phyloP scores from a whole-genome alignment of 2,888 invertebrate species.

The Pimpla rufipes region DNA sequence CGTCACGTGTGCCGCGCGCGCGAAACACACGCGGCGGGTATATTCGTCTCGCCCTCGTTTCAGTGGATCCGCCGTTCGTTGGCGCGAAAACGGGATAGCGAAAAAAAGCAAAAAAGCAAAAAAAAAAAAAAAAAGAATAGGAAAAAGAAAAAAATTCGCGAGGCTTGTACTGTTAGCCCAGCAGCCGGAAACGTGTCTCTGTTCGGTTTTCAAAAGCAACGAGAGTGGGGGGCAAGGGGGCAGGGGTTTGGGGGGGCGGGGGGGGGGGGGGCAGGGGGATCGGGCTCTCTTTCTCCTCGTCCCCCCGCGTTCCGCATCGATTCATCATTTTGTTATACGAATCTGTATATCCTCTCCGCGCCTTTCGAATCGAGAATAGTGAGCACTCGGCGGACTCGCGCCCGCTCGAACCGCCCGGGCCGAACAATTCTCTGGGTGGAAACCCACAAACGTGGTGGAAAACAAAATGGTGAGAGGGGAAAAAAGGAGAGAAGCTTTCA shows the following conservation, averaged over 20 bases:
- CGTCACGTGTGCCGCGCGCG: slow-evolving; percentile 36
- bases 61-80: slow-evolving; percentile 59
- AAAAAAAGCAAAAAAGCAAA: background rate
- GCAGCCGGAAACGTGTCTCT: slow-evolving; percentile 62
- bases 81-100: slow-evolving; percentile 36
- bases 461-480: slow-evolving; percentile 19
- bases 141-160: slow-evolving; percentile 47
- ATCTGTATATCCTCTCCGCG: slow-evolving; percentile 54
- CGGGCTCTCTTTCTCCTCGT: slow-evolving; percentile 16
- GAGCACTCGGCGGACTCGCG: slow-evolving; percentile 17
- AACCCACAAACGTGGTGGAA: slow-evolving; percentile 11
- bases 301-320: slow-evolving; percentile 54
- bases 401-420: background rate
- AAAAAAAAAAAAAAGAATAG: slow-evolving; percentile 4
- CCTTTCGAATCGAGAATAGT: slow-evolving; percentile 47
- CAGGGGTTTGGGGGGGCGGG: background rate
- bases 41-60: slow-evolving; percentile 53
- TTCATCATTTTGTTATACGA: slow-evolving; percentile 63
- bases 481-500: slow-evolving; percentile 1
- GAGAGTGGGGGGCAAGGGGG: slow-evolving; percentile 3
- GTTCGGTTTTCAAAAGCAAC: slow-evolving; percentile 53
- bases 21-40: slow-evolving; percentile 36
- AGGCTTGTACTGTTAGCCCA: slow-evolving; percentile 47
- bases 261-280: background rate
- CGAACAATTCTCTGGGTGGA: slow-evolving; percentile 17